phyloP scores from a whole-genome alignment of 2,888 invertebrate genomes.

The Molorchus minor region DNA sequence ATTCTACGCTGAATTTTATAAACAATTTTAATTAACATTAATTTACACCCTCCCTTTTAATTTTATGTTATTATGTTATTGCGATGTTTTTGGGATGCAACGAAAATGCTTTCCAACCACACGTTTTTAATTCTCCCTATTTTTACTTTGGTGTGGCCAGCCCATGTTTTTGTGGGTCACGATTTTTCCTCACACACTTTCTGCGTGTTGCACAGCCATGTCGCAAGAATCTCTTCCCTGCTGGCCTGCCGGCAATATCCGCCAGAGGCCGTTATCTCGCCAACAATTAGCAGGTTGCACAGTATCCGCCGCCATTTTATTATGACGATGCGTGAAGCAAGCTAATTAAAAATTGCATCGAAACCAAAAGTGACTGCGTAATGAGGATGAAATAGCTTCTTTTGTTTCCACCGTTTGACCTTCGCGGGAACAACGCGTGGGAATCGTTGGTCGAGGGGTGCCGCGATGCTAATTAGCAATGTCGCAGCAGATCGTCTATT shows the following conservation, averaged over 20 bases:
- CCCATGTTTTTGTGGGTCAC: conserved; percentile 36
- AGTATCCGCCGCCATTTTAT: conserved; percentile 56
- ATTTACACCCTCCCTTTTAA: conserved; percentile 18
- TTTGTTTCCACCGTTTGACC: conserved; percentile 48
- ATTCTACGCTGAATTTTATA: not conserved
- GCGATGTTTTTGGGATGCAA: conserved; percentile 36
- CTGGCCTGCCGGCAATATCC: conserved; percentile 45
- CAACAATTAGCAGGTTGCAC: conserved; percentile 51
- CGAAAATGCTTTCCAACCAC: conserved; percentile 38
- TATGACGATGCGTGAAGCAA: conserved; percentile 55
- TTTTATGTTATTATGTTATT: conserved; percentile 14
- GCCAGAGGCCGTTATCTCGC: conserved; percentile 43
- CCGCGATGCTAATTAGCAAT: conserved; percentile 55
- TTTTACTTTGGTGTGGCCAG: conserved; percentile 36
- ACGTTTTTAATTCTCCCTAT: conserved; percentile 28
- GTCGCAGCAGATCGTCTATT: conserved; percentile 52
- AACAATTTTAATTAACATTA: conserved; percentile 15
- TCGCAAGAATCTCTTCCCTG: conserved; percentile 37
- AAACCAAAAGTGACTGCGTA: conserved; percentile 59
- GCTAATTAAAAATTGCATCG: conserved; percentile 57
- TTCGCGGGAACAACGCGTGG: conserved; percentile 52
- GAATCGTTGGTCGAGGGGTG: conserved; percentile 52
- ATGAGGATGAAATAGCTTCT: conserved; percentile 54
- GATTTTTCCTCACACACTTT: conserved; percentile 36
- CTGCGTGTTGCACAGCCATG: conserved; percentile 47